A percentile compares a stretch with the other conserved stretches of the same genome.
Evolutionary conservation across 2,888 invertebrate genomes (phyloP).

Genomic region (Kryphioiulus occultus): DNA sequence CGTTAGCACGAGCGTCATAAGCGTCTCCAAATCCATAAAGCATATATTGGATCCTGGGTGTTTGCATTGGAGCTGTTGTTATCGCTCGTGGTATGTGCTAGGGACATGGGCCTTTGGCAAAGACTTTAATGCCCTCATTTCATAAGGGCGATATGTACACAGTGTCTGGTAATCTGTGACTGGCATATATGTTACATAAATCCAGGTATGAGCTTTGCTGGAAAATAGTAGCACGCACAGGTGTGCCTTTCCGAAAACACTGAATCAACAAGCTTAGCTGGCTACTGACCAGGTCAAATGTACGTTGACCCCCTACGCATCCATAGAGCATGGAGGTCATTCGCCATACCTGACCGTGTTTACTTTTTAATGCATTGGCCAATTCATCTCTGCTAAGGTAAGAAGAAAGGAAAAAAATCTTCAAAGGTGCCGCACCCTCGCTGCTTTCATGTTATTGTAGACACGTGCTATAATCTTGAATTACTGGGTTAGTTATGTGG

Average conservation of each 20-base stretch:
- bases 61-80: neutral
- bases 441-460: conserved; percentile 25
- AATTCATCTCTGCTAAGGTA: conserved; percentile 28
- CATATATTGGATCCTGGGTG: neutral
- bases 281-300: conserved; percentile 35
- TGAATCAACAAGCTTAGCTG: conserved; percentile 26
- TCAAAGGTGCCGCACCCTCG: conserved; percentile 31
- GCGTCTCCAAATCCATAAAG: neutral
- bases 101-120: neutral
- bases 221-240: conserved; percentile 10
- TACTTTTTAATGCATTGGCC: conserved; percentile 27
- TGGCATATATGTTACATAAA: conserved; percentile 8
- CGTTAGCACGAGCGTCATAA: neutral
- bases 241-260: neutral
- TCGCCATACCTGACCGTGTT: conserved; percentile 13
- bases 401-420: conserved; percentile 20
- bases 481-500: neutral
- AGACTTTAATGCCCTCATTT: conserved; percentile 22
- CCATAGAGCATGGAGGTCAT: conserved; percentile 31
- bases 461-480: neutral
- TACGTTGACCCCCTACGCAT: conserved; percentile 31
- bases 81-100: neutral
- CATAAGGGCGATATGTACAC: neutral
- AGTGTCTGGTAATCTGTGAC: neutral
- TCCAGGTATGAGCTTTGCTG: neutral